These are phyloP conservation scores for Pristionchus entomophagus DNA, from an alignment of 2,888 invertebrate genomes.

Conservation along the genomic window DNA sequence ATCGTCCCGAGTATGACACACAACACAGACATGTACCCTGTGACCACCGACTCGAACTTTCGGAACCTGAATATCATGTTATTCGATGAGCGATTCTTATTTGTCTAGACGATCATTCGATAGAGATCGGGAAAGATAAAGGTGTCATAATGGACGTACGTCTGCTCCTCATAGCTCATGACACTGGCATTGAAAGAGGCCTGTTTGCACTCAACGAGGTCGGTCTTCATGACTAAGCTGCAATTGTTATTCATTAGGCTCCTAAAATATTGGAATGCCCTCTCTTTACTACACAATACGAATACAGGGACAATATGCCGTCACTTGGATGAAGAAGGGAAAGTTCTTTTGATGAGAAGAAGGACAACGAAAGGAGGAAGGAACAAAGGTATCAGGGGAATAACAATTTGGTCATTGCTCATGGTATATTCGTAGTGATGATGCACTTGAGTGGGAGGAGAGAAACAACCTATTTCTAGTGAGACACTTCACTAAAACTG, in stretches of 20 bases:
- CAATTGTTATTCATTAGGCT: too few relatives aligned
- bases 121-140: too few relatives aligned
- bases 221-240: constrained; percentile 10
- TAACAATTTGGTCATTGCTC: too few relatives aligned
- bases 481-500: not conserved
- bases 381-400: too few relatives aligned
- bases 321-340: too few relatives aligned
- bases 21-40: constrained; percentile 66
- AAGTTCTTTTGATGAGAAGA: not conserved
- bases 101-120: too few relatives aligned
- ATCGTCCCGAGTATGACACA: constrained; percentile 69
- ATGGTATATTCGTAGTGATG: too few relatives aligned
- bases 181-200: not conserved
- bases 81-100: not conserved
- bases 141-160: not conserved
- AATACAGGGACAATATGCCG: too few relatives aligned
- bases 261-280: too few relatives aligned
- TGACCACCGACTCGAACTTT: constrained; percentile 60
- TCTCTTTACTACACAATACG: too few relatives aligned
- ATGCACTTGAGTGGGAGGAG: too few relatives aligned
- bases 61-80: constrained; percentile 47
- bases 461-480: too few relatives aligned
- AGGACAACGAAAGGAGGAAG: not conserved
- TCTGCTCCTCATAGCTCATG: not conserved
- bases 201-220: not conserved